These are phyloP conservation scores for Limnephilus auricula DNA, from an alignment of 2,888 invertebrate genomes.

Conservation along the genomic window DNA sequence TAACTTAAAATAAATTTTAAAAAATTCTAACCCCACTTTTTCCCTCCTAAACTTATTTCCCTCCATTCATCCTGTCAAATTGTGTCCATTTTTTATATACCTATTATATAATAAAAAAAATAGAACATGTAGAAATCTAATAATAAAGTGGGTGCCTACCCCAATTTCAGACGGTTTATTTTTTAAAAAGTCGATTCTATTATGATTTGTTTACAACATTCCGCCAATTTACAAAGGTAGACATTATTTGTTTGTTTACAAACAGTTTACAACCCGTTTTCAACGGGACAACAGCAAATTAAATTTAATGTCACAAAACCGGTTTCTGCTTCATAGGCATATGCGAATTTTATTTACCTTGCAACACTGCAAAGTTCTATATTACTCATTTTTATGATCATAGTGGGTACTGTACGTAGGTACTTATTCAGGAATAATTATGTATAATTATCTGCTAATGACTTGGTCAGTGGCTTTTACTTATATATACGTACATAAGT, in stretches of 20 bases:
- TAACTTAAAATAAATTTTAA: too few species aligned
- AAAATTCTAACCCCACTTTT: neutral
- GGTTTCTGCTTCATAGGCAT: neutral
- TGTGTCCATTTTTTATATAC: too few species aligned
- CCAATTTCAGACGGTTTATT: neutral
- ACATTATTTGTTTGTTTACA: neutral
- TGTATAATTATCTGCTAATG: neutral
- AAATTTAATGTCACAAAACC: neutral
- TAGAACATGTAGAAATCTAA: neutral
- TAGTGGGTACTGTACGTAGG: neutral
- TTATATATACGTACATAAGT: neutral
- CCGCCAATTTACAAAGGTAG: neutral
- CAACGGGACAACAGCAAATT: neutral
- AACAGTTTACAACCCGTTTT: neutral
- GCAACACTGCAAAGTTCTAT: neutral
- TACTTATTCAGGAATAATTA: neutral
- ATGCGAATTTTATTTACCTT: neutral
- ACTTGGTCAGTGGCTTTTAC: neutral
- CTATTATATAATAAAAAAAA: too few species aligned
- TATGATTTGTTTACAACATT: neutral
- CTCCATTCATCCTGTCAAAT: too few species aligned
- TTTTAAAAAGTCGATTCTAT: neutral
- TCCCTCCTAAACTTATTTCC: neutral
- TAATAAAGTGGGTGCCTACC: neutral
- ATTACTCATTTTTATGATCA: neutral